Evolutionary conservation across 1,140 invertebrate species (phyloP).

Genomic region (Cherax destructor): DNA sequence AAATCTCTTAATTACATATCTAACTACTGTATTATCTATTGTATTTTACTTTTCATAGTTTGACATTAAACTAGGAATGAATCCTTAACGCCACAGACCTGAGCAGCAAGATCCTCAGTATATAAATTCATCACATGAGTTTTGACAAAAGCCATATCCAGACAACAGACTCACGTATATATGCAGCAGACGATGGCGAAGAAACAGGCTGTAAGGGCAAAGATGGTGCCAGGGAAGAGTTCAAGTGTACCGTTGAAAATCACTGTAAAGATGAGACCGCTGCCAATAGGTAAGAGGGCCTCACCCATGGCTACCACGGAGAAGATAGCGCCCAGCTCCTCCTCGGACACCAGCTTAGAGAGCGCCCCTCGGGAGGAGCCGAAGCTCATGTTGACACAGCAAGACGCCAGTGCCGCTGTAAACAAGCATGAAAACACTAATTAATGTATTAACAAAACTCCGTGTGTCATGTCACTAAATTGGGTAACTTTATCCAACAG

Average conservation of each 20-base stretch:
- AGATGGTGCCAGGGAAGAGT: constrained; percentile 39
- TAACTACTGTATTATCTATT: background rate
- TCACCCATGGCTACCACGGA: constrained; percentile 41
- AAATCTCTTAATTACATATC: background rate
- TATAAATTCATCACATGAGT: background rate
- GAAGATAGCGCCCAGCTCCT: constrained; percentile 57
- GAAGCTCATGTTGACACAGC: background rate
- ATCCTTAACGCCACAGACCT: background rate
- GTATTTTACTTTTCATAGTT: background rate
- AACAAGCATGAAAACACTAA: background rate
- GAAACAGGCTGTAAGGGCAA: background rate
- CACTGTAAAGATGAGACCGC: constrained; percentile 1
- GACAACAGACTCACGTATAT: background rate
- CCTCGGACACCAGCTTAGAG: constrained; percentile 35
- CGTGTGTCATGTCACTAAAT: no score
- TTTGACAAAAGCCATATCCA: background rate
- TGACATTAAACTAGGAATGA: background rate
- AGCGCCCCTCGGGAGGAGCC: constrained; percentile 27
- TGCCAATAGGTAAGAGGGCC: constrained; percentile 10
- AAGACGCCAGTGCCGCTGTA: background rate
- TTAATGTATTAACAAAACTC: no score
- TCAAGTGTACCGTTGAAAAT: constrained; percentile 46
- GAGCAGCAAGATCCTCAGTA: background rate
- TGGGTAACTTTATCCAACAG: no score
- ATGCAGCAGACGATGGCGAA: background rate